A percentile compares a stretch with the other conserved stretches of the same genome.
Conservation (phyloP, 2,797 vertebrate species). For the Pteronotus mesoamericanus region DNA sequence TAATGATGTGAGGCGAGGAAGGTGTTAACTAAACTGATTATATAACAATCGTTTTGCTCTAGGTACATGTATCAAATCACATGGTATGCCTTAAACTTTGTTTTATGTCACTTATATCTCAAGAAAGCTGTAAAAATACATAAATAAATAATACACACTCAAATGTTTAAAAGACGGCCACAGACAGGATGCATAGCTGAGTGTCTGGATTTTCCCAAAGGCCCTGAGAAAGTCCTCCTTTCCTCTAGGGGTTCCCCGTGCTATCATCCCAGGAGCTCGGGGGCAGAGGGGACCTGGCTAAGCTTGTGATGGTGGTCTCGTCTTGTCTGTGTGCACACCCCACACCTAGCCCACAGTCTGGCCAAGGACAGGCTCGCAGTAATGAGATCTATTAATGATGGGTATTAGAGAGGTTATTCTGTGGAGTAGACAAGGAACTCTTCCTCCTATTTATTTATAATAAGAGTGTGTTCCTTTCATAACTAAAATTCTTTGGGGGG, state of each 20-base stretch:
- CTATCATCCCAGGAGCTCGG: neutral
- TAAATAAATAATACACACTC: neutral
- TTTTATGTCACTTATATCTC: neutral
- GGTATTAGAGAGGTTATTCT: neutral
- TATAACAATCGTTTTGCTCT: fast-evolving
- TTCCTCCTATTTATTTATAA: neutral
- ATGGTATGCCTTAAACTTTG: neutral
- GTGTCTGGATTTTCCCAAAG: neutral
- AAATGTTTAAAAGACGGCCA: neutral
- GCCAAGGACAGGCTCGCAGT: fast-evolving
- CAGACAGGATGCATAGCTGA: neutral
- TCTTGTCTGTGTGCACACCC: neutral
- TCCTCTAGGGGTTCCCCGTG: neutral
- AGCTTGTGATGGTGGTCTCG: fast-evolving
- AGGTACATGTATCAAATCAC: too few relatives aligned
- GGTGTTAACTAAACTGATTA: too few relatives aligned
- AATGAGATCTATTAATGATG: fast-evolving
- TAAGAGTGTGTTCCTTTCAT: neutral
- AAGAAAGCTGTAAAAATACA: neutral
- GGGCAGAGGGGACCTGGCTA: neutral
- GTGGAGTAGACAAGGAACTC: neutral
- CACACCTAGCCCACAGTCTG: neutral
- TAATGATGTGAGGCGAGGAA: neutral
- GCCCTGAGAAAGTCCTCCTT: neutral
- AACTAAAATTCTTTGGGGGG: neutral